phyloP scores from a whole-genome alignment of 2,888 invertebrate species.

The Tetheella fluctuosa region DNA sequence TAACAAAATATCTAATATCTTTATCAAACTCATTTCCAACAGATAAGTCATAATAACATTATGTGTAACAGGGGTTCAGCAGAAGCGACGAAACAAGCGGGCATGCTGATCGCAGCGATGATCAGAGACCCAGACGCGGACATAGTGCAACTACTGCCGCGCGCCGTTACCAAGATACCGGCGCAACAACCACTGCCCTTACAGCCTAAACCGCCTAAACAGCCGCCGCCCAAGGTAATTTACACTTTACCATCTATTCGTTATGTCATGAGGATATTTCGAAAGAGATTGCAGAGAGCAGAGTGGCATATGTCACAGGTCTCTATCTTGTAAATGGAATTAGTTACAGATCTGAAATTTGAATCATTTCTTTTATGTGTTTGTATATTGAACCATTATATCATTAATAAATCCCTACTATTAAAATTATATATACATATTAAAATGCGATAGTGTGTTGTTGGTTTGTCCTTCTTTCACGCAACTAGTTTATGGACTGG shows the following conservation, averaged over 20 bases:
- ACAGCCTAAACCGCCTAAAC: conserved; percentile 75
- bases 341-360: too few species aligned
- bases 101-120: conserved; percentile 94
- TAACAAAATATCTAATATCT: too few species aligned
- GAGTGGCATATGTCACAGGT: too few species aligned
- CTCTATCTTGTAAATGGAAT: too few species aligned
- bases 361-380: too few species aligned
- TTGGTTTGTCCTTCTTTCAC: too few species aligned
- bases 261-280: accelerated
- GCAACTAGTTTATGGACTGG: too few species aligned
- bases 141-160: conserved; percentile 91
- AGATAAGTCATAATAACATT: not conserved
- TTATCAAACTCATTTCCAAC: not conserved
- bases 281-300: too few species aligned
- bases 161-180: conserved; percentile 81
- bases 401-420: too few species aligned
- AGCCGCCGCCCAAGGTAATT: conserved; percentile 64
- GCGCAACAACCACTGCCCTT: conserved; percentile 84
- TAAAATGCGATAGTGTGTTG: too few species aligned
- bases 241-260: not conserved
- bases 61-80: conserved; percentile 88
- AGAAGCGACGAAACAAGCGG: conserved; percentile 96
- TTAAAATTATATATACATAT: too few species aligned
- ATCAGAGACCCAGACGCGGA: conserved; percentile 98
- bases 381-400: too few species aligned